A percentile compares a stretch with the other conserved stretches of the same genome.
Evolutionary conservation across 1,140 invertebrate genomes (phyloP).

Genomic region (Calycopis cecrops): DNA sequence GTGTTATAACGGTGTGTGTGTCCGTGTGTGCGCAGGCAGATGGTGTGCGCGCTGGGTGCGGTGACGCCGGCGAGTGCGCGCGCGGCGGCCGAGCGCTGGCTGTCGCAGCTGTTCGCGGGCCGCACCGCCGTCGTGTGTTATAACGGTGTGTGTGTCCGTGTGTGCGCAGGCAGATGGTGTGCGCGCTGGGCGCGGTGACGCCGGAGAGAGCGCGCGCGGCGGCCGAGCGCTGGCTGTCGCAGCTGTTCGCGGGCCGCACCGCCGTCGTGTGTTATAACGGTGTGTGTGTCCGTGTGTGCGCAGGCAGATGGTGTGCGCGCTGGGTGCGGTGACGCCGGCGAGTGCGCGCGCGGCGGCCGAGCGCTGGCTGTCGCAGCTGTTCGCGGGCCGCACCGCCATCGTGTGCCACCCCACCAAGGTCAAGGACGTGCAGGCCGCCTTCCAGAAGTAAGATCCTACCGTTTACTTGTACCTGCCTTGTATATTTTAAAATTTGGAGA

Average conservation of each 20-base stretch:
- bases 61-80: conserved; percentile 81
- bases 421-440: conserved; percentile 78
- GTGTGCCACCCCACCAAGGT: conserved; percentile 88
- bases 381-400: conserved; percentile 76
- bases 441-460: conserved; percentile 79
- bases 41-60: conserved; percentile 80
- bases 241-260: conserved; percentile 77
- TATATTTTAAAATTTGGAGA: too few relatives aligned
- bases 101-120: conserved; percentile 79
- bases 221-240: conserved; percentile 81
- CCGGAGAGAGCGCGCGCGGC: conserved; percentile 79
- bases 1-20: conserved; percentile 78
- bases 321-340: conserved; percentile 80
- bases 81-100: conserved; percentile 81
- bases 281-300: conserved; percentile 19
- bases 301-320: conserved; percentile 80
- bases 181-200: conserved; percentile 81
- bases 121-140: conserved; percentile 82
- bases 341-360: conserved; percentile 80
- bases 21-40: too few relatives aligned
- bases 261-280: conserved; percentile 81
- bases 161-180: conserved; percentile 81
- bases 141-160: too few relatives aligned
- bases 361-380: conserved; percentile 82
- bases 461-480: too few relatives aligned